Evolutionary conservation across 2,888 invertebrate genomes (phyloP).

Genomic region (Dynastes maya): DNA sequence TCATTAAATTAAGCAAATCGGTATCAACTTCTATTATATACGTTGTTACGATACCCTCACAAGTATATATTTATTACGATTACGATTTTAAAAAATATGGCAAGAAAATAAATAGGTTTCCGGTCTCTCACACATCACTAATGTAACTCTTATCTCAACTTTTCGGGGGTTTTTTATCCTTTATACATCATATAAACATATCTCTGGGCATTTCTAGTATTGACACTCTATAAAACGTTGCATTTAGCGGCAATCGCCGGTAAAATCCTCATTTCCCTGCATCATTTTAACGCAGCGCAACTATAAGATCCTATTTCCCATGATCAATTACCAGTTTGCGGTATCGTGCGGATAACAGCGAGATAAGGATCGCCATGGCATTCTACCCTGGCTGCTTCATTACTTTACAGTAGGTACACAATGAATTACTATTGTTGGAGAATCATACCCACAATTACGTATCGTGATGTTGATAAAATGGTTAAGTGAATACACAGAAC

Average conservation of each 20-base stretch:
- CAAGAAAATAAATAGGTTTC: no score
- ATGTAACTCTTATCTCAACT: no score
- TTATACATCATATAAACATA: no score
- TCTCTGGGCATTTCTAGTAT: not conserved
- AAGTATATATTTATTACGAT: no score
- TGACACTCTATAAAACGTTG: not conserved
- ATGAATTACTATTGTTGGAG: slow-evolving; percentile 2
- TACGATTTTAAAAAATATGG: no score
- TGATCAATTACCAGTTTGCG: not conserved
- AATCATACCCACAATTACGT: not conserved
- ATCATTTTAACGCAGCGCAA: not conserved
- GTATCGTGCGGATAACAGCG: not conserved
- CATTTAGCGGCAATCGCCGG: not conserved
- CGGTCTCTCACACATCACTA: no score
- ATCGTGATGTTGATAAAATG: not conserved
- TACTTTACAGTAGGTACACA: not conserved
- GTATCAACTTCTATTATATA: no score
- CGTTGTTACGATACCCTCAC: no score
- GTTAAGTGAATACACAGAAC: no score
- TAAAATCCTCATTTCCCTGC: not conserved
- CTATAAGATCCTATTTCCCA: not conserved
- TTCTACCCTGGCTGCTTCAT: not conserved
- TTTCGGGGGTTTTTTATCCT: no score
- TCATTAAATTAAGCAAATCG: no score
- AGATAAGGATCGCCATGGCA: not conserved